Base-by-base conservation (phyloP, 2,113 vertebrate genomes). In the Rhineura floridana region DNA sequence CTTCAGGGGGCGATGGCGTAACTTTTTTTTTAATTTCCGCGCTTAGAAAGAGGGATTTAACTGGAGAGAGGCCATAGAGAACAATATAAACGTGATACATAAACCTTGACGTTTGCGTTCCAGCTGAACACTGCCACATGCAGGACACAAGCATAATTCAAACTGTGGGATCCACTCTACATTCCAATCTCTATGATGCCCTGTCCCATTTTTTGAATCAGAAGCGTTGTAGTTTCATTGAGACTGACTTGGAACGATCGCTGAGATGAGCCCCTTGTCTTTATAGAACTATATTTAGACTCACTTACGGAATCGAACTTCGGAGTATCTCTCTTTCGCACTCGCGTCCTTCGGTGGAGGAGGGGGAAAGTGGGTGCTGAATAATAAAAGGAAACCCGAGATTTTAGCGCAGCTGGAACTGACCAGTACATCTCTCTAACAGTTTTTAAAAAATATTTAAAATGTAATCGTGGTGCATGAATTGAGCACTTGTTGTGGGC, bases 1-100 rank as follows among this genome's bases (percentile, higher is more conserved):
- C 94, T 19, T 42, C 59, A 89, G 93, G 75, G 89, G 91, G 80
- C 69, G 89, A 6, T 1, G 48, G 87, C 52, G 1, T 9, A 36
- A 59, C 12, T 59, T 59, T 33, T 30, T 63, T 63, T 59, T 63
- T 44, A 44, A 15, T 42, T 9, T 81, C 12, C 59, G 28, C 13
- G 9, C 79, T 28, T 81, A 55, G 1, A 3, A 81, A 81, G 36
- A 28, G 55, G 36, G 39, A 42, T 30, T 48, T 52, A 39, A 25
- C 17, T 36, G n/a, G 33, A 55, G 73, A 6, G 48, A 73, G 36
- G 23, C 13, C 28, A 23, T 17, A 59, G 52, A 63, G 30, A 83
- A 69, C 44, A 75, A 30, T 15, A 19, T 0, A 10, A 17, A 13
- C 52, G 13, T 19, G 6, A 44, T 11, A 15, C 36, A 11, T 2